Evolutionary conservation across 2,797 vertebrate genomes (phyloP).

Genomic region (Liasis olivaceus): DNA sequence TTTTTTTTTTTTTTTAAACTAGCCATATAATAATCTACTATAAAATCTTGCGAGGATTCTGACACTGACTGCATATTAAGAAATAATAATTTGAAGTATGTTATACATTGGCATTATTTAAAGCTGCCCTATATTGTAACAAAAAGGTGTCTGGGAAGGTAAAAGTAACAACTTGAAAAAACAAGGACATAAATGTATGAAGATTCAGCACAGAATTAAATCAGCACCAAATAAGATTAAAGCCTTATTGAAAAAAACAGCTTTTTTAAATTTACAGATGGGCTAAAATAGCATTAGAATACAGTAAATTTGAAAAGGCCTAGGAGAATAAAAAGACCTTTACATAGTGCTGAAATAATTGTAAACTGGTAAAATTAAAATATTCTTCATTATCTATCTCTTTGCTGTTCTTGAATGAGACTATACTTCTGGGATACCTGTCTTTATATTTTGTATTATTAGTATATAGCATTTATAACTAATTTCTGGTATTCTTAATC

Average conservation of each 20-base stretch:
- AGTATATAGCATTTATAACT: neutral
- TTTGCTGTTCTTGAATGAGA: no score
- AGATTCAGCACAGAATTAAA: neutral
- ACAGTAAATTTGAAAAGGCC: neutral
- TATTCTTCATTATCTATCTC: neutral
- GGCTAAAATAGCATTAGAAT: neutral
- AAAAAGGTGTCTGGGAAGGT: neutral
- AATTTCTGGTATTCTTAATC: neutral
- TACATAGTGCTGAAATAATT: neutral
- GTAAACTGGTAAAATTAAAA: neutral
- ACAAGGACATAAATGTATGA: neutral
- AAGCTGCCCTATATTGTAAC: neutral
- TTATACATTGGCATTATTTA: neutral
- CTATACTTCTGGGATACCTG: neutral
- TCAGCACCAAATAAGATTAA: neutral
- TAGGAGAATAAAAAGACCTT: neutral
- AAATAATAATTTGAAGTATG: neutral
- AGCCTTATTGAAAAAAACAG: neutral
- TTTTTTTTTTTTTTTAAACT: no score
- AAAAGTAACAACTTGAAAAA: neutral
- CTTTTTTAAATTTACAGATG: neutral
- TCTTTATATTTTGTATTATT: neutral
- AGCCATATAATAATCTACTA: no score
- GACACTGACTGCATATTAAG: neutral
- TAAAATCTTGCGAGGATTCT: no score